phyloP scores from a whole-genome alignment of 2,113 vertebrate species.

The Pterophyllum scalare region DNA sequence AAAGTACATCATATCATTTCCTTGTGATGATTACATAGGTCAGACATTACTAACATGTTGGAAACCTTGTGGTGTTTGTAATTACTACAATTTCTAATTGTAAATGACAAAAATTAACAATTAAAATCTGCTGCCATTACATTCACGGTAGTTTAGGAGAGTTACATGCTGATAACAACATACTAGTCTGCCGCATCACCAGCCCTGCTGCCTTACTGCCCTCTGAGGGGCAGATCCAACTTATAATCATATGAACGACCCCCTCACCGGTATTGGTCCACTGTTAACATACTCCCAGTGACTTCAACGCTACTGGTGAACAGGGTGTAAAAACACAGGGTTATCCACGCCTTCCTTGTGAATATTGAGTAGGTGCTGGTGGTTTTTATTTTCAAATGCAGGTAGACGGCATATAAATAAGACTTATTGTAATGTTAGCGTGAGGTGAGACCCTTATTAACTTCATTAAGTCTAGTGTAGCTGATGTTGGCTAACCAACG shows the following conservation, averaged over 20 bases:
- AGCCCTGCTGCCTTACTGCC: neutral
- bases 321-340: neutral
- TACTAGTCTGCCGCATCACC: neutral
- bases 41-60: neutral
- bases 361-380: conserved; percentile 38
- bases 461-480: neutral
- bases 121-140: neutral
- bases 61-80: neutral
- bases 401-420: neutral
- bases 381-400: conserved; percentile 13
- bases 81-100: neutral
- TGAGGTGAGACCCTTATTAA: neutral
- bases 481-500: neutral
- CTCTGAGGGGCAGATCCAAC: neutral
- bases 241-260: conserved; percentile 68
- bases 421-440: neutral
- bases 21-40: neutral
- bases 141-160: conserved; percentile 1
- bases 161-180: conserved; percentile 27
- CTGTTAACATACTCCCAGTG: neutral
- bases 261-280: conserved; percentile 50
- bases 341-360: conserved; percentile 9
- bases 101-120: neutral
- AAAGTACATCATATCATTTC: neutral
- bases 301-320: conserved; percentile 42